These are phyloP conservation scores for Drosophila diplacantha DNA, from an alignment of 2,888 invertebrate genomes.

Conservation along the genomic window DNA sequence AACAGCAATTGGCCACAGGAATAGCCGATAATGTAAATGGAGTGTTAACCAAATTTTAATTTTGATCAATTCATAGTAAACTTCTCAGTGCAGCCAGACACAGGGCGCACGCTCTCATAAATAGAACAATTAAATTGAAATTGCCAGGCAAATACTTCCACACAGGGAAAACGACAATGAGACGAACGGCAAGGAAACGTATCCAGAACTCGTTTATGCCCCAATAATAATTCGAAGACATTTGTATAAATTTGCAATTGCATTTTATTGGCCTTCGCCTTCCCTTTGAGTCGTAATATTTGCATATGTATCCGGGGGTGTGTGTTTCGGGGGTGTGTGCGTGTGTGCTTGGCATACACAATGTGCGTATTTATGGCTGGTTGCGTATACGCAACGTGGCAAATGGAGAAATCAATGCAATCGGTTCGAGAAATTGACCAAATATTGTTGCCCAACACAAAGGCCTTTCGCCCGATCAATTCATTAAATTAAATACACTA, in stretches of 20 bases:
- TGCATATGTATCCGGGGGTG: slow-evolving; percentile 44
- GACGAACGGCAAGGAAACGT: slow-evolving; percentile 29
- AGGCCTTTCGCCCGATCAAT: slow-evolving; percentile 13
- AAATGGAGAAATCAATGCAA: slow-evolving; percentile 43
- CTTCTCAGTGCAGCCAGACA: slow-evolving; percentile 19
- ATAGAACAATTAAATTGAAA: slow-evolving; percentile 64
- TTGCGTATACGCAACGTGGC: slow-evolving; percentile 39
- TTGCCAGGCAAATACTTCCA: slow-evolving; percentile 31
- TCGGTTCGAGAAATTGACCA: slow-evolving; percentile 28
- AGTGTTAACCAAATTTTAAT: too few species aligned
- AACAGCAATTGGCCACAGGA: too few species aligned
- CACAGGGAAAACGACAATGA: slow-evolving; percentile 33
- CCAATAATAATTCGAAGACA: slow-evolving; percentile 59
- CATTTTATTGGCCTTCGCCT: slow-evolving; percentile 60
- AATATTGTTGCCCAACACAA: slow-evolving; percentile 33
- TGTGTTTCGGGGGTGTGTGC: background rate
- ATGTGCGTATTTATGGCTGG: slow-evolving; percentile 30
- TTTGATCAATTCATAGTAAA: too few species aligned
- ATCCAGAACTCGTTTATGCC: slow-evolving; percentile 31
- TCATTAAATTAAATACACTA: slow-evolving; percentile 7
- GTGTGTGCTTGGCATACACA: slow-evolving; percentile 30
- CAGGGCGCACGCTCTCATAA: slow-evolving; percentile 18
- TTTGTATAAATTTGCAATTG: slow-evolving; percentile 69
- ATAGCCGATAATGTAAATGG: too few species aligned
- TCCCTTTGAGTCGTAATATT: slow-evolving; percentile 50